These are phyloP conservation scores for Ophion ventricosus DNA, from an alignment of 2,888 invertebrate species.

Conservation along the genomic window DNA sequence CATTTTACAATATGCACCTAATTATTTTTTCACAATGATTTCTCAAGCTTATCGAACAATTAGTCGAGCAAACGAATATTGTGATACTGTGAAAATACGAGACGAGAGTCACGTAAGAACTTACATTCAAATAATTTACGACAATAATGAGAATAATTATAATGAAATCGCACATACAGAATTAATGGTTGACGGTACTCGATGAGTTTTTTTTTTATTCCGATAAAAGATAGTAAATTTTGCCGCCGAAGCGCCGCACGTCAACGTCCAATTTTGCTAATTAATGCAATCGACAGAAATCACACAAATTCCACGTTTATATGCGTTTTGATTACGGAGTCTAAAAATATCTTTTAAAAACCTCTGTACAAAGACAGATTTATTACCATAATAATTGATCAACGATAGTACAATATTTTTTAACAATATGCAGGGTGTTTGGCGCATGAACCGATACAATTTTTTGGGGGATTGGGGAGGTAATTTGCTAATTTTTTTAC, in stretches of 20 bases:
- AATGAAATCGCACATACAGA: neutral
- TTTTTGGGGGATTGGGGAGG: too few relatives aligned
- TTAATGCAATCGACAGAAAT: neutral
- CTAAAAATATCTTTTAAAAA: neutral
- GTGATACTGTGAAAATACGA: slow-evolving; percentile 3
- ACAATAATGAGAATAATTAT: neutral
- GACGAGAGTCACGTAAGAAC: neutral
- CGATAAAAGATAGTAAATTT: too few relatives aligned
- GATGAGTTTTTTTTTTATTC: neutral
- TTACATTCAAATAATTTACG: neutral
- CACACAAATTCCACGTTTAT: neutral
- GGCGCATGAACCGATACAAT: too few relatives aligned
- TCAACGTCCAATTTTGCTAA: neutral
- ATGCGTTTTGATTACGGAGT: neutral
- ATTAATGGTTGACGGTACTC: neutral
- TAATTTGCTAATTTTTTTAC: too few relatives aligned
- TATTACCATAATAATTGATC: neutral
- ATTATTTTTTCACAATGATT: neutral
- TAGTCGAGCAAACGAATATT: slow-evolving; percentile 9
- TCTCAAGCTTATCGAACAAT: slow-evolving; percentile 31
- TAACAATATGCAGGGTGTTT: too few relatives aligned
- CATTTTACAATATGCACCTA: neutral
- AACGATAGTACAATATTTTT: too few relatives aligned
- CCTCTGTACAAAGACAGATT: too few relatives aligned
- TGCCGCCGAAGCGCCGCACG: too few relatives aligned